phyloP scores from a whole-genome alignment of 2,797 vertebrate genomes.

The Argya squamiceps region DNA sequence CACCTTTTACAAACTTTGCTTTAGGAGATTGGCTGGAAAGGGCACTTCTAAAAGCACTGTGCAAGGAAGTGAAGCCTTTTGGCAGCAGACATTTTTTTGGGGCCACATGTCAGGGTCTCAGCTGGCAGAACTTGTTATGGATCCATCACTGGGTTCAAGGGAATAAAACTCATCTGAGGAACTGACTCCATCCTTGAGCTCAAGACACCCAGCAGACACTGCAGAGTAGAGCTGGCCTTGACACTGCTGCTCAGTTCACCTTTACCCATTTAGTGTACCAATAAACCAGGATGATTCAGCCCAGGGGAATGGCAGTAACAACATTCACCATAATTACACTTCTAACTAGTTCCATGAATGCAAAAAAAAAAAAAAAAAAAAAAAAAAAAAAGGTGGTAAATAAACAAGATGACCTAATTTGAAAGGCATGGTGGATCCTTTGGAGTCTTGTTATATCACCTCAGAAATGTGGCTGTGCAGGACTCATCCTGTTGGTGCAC shows the following conservation, averaged over 20 bases:
- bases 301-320: neutral
- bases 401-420: conserved; percentile 7
- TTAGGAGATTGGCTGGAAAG: neutral
- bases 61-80: neutral
- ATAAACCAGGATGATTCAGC: neutral
- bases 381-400: neutral
- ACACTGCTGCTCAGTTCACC: neutral
- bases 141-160: neutral
- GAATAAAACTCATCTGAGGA: neutral
- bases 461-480: conserved; percentile 7
- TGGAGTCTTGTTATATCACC: neutral
- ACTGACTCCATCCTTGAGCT: neutral
- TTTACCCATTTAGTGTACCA: neutral
- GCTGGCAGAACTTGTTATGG: neutral
- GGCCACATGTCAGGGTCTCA: neutral
- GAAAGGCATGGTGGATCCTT: neutral
- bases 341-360: neutral
- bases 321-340: neutral
- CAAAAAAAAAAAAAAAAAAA: neutral
- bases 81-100: neutral
- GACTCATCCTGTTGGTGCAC: neutral
- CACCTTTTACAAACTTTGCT: neutral
- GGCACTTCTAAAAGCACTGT: neutral
- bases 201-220: neutral
- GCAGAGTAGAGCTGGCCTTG: neutral